Evolutionary conservation across 1,140 invertebrate species (phyloP).

Genomic region (Brachionus koreanus): DNA sequence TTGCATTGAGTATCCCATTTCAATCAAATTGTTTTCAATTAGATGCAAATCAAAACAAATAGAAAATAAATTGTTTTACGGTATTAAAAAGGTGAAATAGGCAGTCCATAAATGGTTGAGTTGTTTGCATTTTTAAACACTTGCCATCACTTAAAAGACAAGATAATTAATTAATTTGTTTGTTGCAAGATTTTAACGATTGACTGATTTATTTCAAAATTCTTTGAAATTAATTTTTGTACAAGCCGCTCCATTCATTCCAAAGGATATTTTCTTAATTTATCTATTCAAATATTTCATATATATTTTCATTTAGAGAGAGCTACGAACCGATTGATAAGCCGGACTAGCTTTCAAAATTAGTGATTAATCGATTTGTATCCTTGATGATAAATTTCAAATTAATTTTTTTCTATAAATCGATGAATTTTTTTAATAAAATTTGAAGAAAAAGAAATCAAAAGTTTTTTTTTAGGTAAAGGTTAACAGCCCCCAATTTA

Average conservation of each 20-base stretch:
- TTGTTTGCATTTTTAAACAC: neutral
- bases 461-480: neutral
- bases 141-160: neutral
- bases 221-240: neutral
- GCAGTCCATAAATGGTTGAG: neutral
- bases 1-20: constrained; percentile 10
- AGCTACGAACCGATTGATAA: neutral
- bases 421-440: neutral
- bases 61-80: neutral
- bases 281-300: neutral
- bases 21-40: neutral
- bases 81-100: neutral
- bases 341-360: neutral
- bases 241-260: neutral
- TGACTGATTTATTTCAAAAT: constrained; percentile 15
- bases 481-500: neutral
- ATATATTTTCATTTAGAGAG: neutral
- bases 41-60: neutral
- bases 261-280: constrained; percentile 2
- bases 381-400: constrained; percentile 24
- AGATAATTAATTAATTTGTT: constrained; percentile 22
- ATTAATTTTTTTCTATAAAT: neutral
- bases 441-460: neutral
- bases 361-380: constrained; percentile 2
- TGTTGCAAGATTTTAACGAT: neutral